Evolutionary conservation across 2,113 vertebrate species (phyloP).

Genomic region (Puntigrus tetrazona): DNA sequence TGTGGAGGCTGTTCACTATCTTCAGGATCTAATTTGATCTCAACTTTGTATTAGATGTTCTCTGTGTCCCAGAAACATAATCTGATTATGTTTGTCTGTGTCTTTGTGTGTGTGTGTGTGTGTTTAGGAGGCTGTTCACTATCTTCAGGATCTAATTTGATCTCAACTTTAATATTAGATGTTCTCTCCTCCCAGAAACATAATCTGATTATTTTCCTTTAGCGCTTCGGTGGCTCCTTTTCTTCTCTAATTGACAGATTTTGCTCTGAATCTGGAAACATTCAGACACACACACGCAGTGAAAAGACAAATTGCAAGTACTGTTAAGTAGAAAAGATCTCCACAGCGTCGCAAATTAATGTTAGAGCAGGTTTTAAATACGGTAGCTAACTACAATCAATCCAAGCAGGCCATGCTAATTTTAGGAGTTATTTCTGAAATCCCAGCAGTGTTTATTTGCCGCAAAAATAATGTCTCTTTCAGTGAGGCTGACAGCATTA

Average conservation of each 20-base stretch:
- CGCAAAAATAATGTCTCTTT: no score
- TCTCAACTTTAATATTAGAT: conserved; percentile 23
- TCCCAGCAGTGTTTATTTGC: no score
- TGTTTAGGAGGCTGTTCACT: not conserved
- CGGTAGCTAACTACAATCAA: no score
- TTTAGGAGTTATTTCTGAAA: no score
- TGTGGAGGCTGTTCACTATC: not conserved
- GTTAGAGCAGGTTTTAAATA: not conserved
- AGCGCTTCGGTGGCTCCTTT: not conserved
- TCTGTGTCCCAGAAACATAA: not conserved
- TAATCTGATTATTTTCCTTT: not conserved
- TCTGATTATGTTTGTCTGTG: no score
- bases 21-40: not conserved
- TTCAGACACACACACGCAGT: not conserved
- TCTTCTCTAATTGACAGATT: conserved; percentile 2
- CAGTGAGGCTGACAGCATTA: no score
- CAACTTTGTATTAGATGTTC: conserved; percentile 23
- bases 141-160: not conserved
- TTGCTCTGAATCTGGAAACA: not conserved
- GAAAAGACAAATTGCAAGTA: not conserved
- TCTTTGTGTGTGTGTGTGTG: no score
- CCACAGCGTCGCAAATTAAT: not conserved
- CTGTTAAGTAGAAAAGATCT: not conserved
- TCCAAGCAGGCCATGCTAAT: no score
- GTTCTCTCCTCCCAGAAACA: conserved; percentile 1